A percentile compares a stretch with the other conserved stretches of the same genome.
Conservation (phyloP, 1,140 invertebrate genomes). For the Papilio aristodemus region DNA sequence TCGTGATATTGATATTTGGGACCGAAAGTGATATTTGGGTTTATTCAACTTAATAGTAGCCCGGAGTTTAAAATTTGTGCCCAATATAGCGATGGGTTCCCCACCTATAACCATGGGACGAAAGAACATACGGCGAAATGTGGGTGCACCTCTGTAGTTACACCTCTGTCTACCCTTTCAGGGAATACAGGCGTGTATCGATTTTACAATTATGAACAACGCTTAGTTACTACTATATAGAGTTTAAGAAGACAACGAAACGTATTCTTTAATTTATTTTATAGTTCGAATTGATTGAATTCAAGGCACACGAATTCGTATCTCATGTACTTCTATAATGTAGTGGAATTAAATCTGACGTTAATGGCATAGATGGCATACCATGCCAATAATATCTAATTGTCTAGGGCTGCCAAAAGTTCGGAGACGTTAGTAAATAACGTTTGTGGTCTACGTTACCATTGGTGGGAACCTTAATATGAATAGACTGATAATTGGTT, state of each 20-base stretch:
- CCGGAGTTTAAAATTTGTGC: too few species aligned
- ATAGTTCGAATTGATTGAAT: slow-evolving; percentile 11
- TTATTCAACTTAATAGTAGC: too few species aligned
- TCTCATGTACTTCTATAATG: not conserved
- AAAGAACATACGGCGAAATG: too few species aligned
- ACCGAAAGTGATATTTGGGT: too few species aligned
- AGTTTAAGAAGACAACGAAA: not conserved
- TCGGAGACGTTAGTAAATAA: not conserved
- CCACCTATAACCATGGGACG: too few species aligned
- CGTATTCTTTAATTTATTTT: not conserved
- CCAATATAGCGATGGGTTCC: too few species aligned
- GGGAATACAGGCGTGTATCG: too few species aligned
- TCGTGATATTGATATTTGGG: too few species aligned
- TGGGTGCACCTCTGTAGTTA: too few species aligned
- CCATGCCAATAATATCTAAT: slow-evolving; percentile 30
- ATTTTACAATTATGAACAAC: too few species aligned
- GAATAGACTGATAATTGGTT: not conserved
- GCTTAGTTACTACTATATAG: not conserved
- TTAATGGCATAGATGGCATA: slow-evolving; percentile 12
- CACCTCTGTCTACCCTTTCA: too few species aligned
- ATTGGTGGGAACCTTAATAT: not conserved
- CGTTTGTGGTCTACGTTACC: not conserved
- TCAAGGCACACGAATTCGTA: not conserved
- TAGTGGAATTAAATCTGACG: slow-evolving; percentile 8
- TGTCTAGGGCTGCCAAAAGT: slow-evolving; percentile 25